Conservation (phyloP, 2,797 vertebrate species). For the Gymnothorax reevesii region DNA sequence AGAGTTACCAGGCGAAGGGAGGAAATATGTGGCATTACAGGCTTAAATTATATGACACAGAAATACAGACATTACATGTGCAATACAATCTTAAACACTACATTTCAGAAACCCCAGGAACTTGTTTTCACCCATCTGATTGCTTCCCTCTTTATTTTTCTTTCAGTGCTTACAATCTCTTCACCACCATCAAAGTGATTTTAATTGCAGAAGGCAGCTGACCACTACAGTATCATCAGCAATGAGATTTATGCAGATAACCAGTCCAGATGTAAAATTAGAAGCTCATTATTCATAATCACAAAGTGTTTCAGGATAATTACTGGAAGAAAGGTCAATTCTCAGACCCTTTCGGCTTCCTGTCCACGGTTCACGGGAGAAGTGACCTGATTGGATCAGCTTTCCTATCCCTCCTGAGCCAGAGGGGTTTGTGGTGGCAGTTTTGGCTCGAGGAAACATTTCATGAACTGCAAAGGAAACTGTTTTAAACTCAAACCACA, state of each 20-base stretch:
- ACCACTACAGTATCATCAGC: background rate
- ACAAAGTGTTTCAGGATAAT: conserved; percentile 1
- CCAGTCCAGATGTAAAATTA: background rate
- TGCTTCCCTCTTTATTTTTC: background rate
- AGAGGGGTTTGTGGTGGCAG: background rate
- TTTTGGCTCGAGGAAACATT: background rate
- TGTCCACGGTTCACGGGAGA: background rate
- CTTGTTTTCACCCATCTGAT: background rate
- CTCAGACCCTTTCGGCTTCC: background rate
- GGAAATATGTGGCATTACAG: background rate
- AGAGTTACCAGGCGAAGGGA: no score
- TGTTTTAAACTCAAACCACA: background rate
- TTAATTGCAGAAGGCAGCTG: background rate
- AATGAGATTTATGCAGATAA: background rate
- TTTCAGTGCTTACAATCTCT: background rate
- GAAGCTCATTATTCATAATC: background rate
- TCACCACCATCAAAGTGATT: background rate
- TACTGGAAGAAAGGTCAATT: background rate
- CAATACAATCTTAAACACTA: background rate
- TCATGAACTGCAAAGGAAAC: background rate
- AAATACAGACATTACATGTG: background rate
- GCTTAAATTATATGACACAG: background rate
- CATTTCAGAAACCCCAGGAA: background rate
- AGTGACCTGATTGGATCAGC: background rate
- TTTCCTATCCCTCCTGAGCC: background rate